These are phyloP conservation scores for Halesus radiatus DNA, from an alignment of 1,140 invertebrate genomes.

Conservation along the genomic window DNA sequence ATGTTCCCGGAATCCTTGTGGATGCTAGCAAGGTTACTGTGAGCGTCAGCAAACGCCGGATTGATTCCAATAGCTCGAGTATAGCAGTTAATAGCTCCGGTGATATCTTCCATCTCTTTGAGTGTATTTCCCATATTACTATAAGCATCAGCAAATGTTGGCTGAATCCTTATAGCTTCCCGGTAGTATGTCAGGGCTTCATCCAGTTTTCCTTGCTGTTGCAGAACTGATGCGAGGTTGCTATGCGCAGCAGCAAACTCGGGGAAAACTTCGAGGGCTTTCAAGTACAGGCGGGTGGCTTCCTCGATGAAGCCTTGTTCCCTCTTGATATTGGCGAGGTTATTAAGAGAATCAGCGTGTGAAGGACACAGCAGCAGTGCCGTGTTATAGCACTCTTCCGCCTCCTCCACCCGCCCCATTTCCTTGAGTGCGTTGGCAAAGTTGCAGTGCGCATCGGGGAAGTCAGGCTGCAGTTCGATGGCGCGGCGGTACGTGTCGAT, in stretches of 20 bases:
- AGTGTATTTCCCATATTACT: slow-evolving; percentile 99
- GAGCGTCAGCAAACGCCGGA: slow-evolving; percentile 97
- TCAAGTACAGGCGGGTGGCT: slow-evolving; percentile 94
- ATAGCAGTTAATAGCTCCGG: slow-evolving; percentile 96
- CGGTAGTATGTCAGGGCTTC: slow-evolving; percentile 99
- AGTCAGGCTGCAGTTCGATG: slow-evolving; percentile 98
- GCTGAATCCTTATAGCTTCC: slow-evolving; percentile 96
- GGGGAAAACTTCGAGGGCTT: slow-evolving; percentile 93
- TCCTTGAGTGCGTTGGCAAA: slow-evolving; percentile 99
- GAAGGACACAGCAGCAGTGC: slow-evolving; percentile 95
- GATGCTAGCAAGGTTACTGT: slow-evolving; percentile 98
- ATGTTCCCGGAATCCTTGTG: slow-evolving; percentile 99
- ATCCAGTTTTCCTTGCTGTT: slow-evolving; percentile 97
- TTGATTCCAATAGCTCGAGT: slow-evolving; percentile 98
- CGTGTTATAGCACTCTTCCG: slow-evolving; percentile 99
- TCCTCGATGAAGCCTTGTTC: slow-evolving; percentile 97
- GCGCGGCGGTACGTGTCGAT: slow-evolving; percentile 98
- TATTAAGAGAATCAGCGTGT: slow-evolving; percentile 99
- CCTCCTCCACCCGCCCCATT: slow-evolving; percentile 94
- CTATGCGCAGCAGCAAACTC: slow-evolving; percentile 99
- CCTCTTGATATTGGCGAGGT: slow-evolving; percentile 93
- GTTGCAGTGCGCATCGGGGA: slow-evolving; percentile 99
- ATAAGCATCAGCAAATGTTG: slow-evolving; percentile 96
- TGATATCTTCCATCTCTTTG: slow-evolving; percentile 98
- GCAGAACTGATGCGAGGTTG: slow-evolving; percentile 97